Conservation (phyloP, 1,140 invertebrate genomes). For the Leptinotarsa lineolata region DNA sequence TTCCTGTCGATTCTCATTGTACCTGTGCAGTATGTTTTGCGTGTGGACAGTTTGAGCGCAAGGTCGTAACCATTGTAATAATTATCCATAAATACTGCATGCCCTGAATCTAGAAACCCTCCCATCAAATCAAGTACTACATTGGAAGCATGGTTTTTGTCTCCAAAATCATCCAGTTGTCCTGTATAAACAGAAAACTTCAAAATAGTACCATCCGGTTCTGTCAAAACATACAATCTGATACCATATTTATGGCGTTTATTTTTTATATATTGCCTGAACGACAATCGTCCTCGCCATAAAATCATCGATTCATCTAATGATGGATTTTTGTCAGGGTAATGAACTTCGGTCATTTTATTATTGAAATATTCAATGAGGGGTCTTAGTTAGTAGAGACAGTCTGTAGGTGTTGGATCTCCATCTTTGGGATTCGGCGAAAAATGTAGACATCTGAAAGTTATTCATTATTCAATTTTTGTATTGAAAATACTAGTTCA, state of each 20-base stretch:
- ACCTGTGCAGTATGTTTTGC: conserved; percentile 13
- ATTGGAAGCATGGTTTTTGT: conserved; percentile 39
- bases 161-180: conserved; percentile 20
- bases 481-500: conserved; percentile 8
- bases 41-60: background rate
- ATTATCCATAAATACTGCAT: conserved; percentile 24
- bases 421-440: background rate
- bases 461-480: background rate
- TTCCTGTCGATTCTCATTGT: conserved; percentile 4
- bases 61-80: conserved; percentile 27
- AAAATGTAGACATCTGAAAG: conserved; percentile 8
- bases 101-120: conserved; percentile 44
- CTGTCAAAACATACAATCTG: conserved; percentile 32
- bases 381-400: conserved; percentile 21
- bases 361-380: conserved; percentile 19
- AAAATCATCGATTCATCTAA: conserved; percentile 9
- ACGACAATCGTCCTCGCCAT: background rate
- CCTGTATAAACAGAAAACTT: conserved; percentile 26
- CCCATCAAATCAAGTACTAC: conserved; percentile 46
- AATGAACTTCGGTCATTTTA: conserved; percentile 15
- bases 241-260: conserved; percentile 31
- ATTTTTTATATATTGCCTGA: conserved; percentile 18
- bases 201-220: conserved; percentile 24
- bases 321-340: conserved; percentile 3
- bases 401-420: conserved; percentile 9